A percentile compares a stretch with the other conserved stretches of the same genome.
Evolutionary conservation across 2,113 vertebrate genomes (phyloP).

Genomic region (Stegastes partitus): DNA sequence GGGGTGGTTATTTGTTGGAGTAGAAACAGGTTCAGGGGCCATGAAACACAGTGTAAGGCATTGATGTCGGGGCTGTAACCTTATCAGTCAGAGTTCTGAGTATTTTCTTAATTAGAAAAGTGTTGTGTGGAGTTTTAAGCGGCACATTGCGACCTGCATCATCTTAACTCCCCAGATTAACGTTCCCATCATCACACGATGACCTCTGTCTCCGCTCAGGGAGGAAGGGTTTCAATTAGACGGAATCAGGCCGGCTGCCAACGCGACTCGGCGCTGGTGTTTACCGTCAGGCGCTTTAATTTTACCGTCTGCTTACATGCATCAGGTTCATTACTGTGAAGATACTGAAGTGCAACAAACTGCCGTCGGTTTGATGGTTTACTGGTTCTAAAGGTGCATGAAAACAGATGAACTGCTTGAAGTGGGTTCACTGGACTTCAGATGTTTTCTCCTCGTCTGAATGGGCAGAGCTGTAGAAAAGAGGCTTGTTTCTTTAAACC

Average conservation of each 20-base stretch:
- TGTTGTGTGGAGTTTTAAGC: conserved; percentile 33
- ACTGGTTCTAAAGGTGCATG: not conserved
- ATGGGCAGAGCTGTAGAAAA: too few relatives aligned
- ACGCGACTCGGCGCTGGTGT: conserved; percentile 28
- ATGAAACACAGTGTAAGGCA: not conserved
- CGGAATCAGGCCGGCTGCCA: conserved; percentile 63
- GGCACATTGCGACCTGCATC: conserved; percentile 26
- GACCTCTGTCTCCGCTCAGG: conserved; percentile 59
- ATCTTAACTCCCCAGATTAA: conserved; percentile 69
- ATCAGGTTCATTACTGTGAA: too few relatives aligned
- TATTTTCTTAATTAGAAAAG: conserved; percentile 52
- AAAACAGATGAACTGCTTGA: too few relatives aligned
- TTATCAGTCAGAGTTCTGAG: conserved; percentile 10
- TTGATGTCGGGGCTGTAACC: not conserved
- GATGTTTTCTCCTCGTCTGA: not conserved
- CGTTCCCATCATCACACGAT: conserved; percentile 51
- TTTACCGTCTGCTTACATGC: too few relatives aligned
- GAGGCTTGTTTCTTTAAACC: too few relatives aligned
- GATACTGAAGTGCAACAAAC: not conserved
- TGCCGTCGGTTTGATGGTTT: not conserved
- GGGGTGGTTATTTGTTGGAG: too few relatives aligned
- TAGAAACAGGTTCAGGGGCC: too few relatives aligned
- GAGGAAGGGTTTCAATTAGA: conserved; percentile 70
- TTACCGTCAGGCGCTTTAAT: conserved; percentile 25
- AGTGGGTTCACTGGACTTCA: not conserved